Conservation (phyloP, 2,888 invertebrate species). For the Rhyacophila evoluta region DNA sequence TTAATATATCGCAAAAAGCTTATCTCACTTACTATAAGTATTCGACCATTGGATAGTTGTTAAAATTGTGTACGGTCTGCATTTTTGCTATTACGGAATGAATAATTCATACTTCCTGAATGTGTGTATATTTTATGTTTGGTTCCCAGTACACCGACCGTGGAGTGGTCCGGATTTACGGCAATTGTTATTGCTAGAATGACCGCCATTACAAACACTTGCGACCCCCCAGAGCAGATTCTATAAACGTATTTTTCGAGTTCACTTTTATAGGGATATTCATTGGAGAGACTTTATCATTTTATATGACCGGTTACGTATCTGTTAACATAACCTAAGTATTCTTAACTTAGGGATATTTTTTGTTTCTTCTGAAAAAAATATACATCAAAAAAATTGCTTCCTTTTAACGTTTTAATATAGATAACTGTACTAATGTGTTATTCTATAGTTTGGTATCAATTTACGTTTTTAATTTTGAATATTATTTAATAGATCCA, state of each 20-base stretch:
- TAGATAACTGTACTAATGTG: no score
- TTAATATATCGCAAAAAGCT: no score
- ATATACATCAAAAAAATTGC: neutral
- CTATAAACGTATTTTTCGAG: conserved; percentile 47
- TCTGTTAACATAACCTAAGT: neutral
- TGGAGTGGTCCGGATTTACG: conserved; percentile 53
- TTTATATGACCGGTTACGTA: conserved; percentile 12
- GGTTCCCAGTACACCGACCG: conserved; percentile 28
- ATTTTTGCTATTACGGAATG: no score
- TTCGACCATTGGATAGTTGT: no score
- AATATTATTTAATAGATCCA: no score
- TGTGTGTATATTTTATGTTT: neutral
- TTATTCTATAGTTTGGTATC: no score
- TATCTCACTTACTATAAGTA: no score
- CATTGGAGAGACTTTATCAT: conserved; percentile 13
- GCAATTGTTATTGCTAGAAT: conserved; percentile 53
- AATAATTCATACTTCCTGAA: neutral
- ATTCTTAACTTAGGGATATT: neutral
- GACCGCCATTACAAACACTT: conserved; percentile 52
- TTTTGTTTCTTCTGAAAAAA: neutral
- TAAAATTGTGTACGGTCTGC: no score
- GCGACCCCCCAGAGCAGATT: conserved; percentile 49
- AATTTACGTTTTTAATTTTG: no score
- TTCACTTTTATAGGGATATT: conserved; percentile 44
- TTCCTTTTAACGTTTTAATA: no score